These are phyloP conservation scores for Periparus ater DNA, from an alignment of 2,797 vertebrate genomes.

Conservation along the genomic window DNA sequence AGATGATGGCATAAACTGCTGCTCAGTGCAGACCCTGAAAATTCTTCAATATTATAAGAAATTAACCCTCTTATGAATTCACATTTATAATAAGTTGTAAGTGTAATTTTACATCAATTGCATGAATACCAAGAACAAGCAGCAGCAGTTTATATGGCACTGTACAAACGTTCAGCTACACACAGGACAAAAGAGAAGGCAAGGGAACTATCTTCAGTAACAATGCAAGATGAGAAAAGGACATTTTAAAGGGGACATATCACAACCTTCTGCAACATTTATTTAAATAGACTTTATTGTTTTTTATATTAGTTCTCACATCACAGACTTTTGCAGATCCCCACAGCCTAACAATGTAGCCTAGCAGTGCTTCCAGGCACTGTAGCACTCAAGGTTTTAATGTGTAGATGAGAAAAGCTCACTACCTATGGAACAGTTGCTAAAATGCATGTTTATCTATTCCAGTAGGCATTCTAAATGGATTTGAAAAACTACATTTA, in stretches of 20 bases:
- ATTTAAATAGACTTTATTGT: neutral
- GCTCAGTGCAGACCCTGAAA: conserved; percentile 57
- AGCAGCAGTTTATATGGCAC: neutral
- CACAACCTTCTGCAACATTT: neutral
- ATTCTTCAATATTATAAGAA: conserved; percentile 29
- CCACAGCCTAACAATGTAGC: neutral
- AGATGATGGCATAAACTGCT: conserved; percentile 82
- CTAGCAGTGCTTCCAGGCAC: neutral
- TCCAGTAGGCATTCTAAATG: neutral
- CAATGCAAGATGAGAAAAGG: neutral
- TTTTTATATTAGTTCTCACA: neutral
- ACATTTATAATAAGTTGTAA: conserved; percentile 27
- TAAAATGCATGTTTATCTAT: neutral
- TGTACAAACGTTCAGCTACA: neutral
- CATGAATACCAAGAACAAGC: neutral
- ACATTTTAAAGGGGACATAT: neutral
- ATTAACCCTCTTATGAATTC: conserved; percentile 6
- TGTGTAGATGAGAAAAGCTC: neutral
- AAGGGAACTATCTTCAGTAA: neutral
- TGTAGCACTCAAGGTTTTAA: neutral
- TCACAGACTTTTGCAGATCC: neutral
- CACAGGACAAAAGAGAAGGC: neutral
- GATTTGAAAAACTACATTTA: neutral
- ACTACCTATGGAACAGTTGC: neutral
- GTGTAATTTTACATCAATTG: conserved; percentile 31